Evolutionary conservation across 2,113 vertebrate genomes (phyloP), one percentile per base, ranked within the genome.

Genomic region (Triplophysa siluroides): DNA sequence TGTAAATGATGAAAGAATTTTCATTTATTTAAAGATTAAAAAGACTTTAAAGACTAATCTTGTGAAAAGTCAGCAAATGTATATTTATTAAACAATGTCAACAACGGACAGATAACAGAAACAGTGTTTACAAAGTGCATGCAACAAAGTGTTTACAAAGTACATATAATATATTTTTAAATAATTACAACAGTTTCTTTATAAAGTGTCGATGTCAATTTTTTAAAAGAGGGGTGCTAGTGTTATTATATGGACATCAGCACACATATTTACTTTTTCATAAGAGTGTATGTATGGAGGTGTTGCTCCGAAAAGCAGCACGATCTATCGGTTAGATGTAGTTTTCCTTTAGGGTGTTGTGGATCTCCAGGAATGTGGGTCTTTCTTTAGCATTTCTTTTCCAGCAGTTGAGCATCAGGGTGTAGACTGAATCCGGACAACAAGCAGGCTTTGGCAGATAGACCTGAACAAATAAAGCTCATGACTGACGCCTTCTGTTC

Each of bases 351-450:
- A 98, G 94, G 82, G 92, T 90, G 79, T 84, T 78, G 77, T 96
- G 93, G 73, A 98, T 95, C 60, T 97, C 95, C 86, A 96, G 94
- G 88, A 99, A 99, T n/a, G 93, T 95, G 5, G 95, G 96, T 11
- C 98, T 92, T 38, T 96, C 93, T 87, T 96, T 97, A 81, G 96
- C 94, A n/a, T 98, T 97, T 85, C 98, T 94, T 89, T 90, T 94
- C 98, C 98, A 99, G 90, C 98, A 98, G 88, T 94, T 95, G 77
- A 96, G 92, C 98, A 99, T 98, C 84, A 98, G 91, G 85, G 91
- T 94, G 90, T 98, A 97, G 83, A 98, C 88, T 52, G 88, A 84
- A 19, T 97, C 95, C 0, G 96, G 95, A 83, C 98, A 99, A 52
- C 94, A 91, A 4, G 84, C 62, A n/a, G 98, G 96, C 90, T 95